Base-by-base conservation (phyloP, 1,140 invertebrate genomes). In the Lanistes nyassanus region DNA sequence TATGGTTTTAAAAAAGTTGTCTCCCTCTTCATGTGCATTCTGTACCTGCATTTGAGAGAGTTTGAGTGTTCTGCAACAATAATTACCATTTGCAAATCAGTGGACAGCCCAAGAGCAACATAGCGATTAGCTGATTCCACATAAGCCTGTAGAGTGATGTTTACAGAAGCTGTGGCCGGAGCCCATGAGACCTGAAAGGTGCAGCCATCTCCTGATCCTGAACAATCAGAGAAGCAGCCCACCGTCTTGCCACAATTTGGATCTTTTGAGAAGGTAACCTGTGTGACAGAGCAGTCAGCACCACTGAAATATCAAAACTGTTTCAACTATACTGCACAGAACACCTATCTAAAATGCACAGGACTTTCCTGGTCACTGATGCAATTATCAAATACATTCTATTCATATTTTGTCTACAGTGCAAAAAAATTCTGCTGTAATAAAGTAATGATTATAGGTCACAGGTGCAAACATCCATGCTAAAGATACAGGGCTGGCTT, bases 141-240 rank as follows among this genome's bases (percentile, higher is more conserved):
- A 36, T 1, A 23, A 3, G 36, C 65, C 19, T 42, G 37, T 36
- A 66, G 37, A 26, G 65, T 39, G 21, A 66, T 31, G 34, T 11
- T 26, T 16, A 66, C 65, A n/a, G 34, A 39, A 21, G 36, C 36
- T n/a, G 65, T 36, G 7, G 65, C 16, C 3, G 65, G 21, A n/a
- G 16, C 34, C 65, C 65, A 66, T 36, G 21, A 37, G 31, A 42
- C 31, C 16, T 37, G 65, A 42, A 39, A 66, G 36, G 9, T 42
- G 65, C 65, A 66, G 0, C 6, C 3, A 1, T 66, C 65, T 11
- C 4, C 36, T 6, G 13, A 3, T 11, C 4, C 36, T 6, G 13
- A 3, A 5, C 65, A 66, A 21, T 66, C 65, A 21, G 65, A 66
- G 65, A 66, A 66, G 21, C 65, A 66, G 36, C 65, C 65, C 36